Conservation (phyloP, 2,888 invertebrate genomes). For the Sipha maydis region DNA sequence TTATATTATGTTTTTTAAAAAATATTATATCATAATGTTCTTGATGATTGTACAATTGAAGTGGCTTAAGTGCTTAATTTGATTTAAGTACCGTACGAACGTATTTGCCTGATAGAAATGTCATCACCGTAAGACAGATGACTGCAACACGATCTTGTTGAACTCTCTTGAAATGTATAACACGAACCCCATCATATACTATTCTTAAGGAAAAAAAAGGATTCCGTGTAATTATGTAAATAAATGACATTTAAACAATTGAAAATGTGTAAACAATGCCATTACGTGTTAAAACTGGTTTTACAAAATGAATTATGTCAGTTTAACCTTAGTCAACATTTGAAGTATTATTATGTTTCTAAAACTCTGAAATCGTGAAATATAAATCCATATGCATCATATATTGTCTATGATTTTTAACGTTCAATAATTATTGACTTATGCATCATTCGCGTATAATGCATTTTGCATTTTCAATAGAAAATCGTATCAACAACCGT, state of each 20-base stretch:
- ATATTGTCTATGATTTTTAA: background rate
- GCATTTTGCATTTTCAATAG: background rate
- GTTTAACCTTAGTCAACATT: conserved; percentile 8
- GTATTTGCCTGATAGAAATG: background rate
- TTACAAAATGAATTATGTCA: background rate
- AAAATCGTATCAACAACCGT: background rate
- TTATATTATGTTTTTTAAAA: too few species aligned
- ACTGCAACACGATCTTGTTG: background rate
- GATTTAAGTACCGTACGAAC: too few species aligned
- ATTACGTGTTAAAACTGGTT: conserved; percentile 38
- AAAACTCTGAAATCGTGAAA: background rate
- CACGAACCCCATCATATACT: background rate
- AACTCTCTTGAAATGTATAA: background rate
- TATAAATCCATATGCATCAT: background rate
- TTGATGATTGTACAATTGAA: too few species aligned
- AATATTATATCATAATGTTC: too few species aligned
- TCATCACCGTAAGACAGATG: background rate
- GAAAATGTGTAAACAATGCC: conserved; percentile 16
- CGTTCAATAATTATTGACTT: background rate
- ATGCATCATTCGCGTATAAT: background rate
- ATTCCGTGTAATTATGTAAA: background rate
- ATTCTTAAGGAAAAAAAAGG: background rate
- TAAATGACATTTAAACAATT: background rate
- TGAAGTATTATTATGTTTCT: background rate
- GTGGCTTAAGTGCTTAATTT: too few species aligned